Evolutionary conservation across 2,113 vertebrate species (phyloP).

Genomic region (Cynoglossus semilaevis): DNA sequence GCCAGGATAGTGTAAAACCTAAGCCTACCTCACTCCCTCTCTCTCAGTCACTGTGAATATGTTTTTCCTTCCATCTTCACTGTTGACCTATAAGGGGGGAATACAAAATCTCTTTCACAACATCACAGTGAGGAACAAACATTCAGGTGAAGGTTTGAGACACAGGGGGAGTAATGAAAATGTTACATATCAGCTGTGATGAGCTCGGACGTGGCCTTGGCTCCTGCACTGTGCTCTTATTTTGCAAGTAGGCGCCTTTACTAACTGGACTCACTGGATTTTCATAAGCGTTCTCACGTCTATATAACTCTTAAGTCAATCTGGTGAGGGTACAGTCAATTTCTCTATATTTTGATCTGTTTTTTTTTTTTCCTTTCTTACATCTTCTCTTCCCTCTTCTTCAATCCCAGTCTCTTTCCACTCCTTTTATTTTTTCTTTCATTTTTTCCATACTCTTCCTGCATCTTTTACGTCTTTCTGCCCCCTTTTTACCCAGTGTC

Average conservation of each 20-base stretch:
- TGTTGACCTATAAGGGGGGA: conserved; percentile 55
- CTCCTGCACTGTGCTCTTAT: conserved; percentile 59
- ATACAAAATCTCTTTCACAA: conserved; percentile 60
- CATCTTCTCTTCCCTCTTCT: conserved; percentile 12
- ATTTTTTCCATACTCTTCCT: conserved; percentile 41
- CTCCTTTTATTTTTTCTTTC: conserved; percentile 7
- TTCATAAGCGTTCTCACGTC: conserved; percentile 89
- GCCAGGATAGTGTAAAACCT: conserved; percentile 55
- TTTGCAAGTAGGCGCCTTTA: conserved; percentile 29
- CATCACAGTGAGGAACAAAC: conserved; percentile 53
- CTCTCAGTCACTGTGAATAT: conserved; percentile 28
- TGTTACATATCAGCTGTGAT: conserved; percentile 73
- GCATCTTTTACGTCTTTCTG: conserved; percentile 54
- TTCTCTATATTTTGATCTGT: conserved; percentile 59
- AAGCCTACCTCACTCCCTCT: conserved; percentile 55
- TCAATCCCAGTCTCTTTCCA: conserved; percentile 3
- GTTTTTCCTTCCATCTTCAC: conserved; percentile 31
- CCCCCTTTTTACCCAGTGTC: conserved; percentile 56
- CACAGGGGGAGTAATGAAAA: conserved; percentile 56
- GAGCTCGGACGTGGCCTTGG: conserved; percentile 84
- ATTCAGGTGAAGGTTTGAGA: conserved; percentile 60
- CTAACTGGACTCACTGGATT: conserved; percentile 78
- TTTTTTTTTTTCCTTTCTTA: conserved; percentile 17
- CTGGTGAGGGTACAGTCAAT: conserved; percentile 70
- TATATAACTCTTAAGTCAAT: conserved; percentile 71